Evolutionary conservation across 2,888 invertebrate species (phyloP).

Genomic region (Luffia ferchaultella): DNA sequence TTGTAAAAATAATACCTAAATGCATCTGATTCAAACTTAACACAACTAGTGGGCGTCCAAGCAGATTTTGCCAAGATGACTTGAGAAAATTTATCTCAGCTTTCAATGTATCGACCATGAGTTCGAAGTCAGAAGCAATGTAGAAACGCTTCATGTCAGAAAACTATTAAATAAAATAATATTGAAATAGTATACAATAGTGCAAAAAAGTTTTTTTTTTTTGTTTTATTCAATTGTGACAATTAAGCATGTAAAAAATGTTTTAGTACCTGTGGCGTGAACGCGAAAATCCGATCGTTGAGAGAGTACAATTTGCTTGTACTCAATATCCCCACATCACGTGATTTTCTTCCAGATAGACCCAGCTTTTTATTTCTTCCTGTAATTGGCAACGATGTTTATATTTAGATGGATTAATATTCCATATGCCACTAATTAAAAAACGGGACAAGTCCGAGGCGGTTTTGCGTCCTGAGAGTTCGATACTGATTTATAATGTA

Average conservation of each 20-base stretch:
- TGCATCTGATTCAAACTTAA: slow-evolving; percentile 88
- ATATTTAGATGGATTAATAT: too few species aligned
- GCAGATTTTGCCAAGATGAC: slow-evolving; percentile 97
- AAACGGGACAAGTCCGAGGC: too few species aligned
- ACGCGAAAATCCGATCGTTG: slow-evolving; percentile 95
- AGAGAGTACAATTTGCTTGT: slow-evolving; percentile 98
- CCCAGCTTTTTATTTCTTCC: slow-evolving; percentile 94
- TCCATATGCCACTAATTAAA: too few species aligned
- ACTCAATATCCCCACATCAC: slow-evolving; percentile 96
- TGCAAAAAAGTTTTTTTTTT: not conserved
- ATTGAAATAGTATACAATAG: slow-evolving; percentile 2
- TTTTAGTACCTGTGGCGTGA: slow-evolving; percentile 91
- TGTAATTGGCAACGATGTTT: slow-evolving; percentile 32
- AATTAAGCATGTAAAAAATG: not conserved
- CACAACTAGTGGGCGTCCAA: slow-evolving; percentile 95
- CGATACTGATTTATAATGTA: too few species aligned
- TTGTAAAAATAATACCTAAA: slow-evolving; percentile 73
- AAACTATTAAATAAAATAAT: slow-evolving; percentile 72
- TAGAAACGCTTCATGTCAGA: slow-evolving; percentile 98
- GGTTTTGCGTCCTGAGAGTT: too few species aligned
- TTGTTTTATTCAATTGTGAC: not conserved
- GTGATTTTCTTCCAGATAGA: slow-evolving; percentile 92
- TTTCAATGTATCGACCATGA: slow-evolving; percentile 97
- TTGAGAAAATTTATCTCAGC: slow-evolving; percentile 98
- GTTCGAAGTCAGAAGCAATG: slow-evolving; percentile 97